A percentile compares a stretch with the other conserved stretches of the same genome.
phyloP scores from a whole-genome alignment of 92 coral and sea anemone species.

The Virgularia gustaviana region DNA sequence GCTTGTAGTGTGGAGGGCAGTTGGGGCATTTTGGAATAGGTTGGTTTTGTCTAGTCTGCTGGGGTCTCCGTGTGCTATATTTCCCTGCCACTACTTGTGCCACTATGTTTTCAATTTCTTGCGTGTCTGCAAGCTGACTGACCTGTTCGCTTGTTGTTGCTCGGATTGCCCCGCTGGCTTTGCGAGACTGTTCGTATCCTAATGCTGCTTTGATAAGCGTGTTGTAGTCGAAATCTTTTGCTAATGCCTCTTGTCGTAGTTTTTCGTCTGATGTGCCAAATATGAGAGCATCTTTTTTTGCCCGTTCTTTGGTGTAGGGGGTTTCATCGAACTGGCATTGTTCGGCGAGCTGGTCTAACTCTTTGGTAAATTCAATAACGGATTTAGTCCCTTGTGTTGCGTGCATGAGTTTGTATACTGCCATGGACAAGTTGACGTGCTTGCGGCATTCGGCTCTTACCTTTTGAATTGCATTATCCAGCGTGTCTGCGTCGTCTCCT shows the following conservation, averaged over 20 bases:
- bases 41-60: background rate
- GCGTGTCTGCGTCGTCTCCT: conserved; percentile 15
- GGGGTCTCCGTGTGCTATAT: background rate
- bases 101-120: conserved; percentile 15
- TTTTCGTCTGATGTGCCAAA: conserved; percentile 25
- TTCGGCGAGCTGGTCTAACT: conserved; percentile 12
- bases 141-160: background rate
- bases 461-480: conserved; percentile 17
- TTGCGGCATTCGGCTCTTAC: conserved; percentile 4
- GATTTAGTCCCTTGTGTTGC: conserved; percentile 20
- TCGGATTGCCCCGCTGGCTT: conserved; percentile 16
- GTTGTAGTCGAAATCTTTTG: background rate
- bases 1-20: conserved; percentile 15
- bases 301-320: conserved; percentile 24
- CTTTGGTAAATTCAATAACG: conserved; percentile 17
- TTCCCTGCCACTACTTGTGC: conserved; percentile 25
- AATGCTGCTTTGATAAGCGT: conserved; percentile 3
- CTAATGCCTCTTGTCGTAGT: conserved; percentile 24
- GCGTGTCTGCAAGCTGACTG: background rate
- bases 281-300: conserved; percentile 2
- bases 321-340: conserved; percentile 30
- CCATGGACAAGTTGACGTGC: conserved; percentile 28
- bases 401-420: conserved; percentile 32
- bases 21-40: conserved; percentile 3
- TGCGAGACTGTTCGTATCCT: conserved; percentile 17